phyloP scores from a whole-genome alignment of 2,113 vertebrate genomes.

The Stegastes partitus region DNA sequence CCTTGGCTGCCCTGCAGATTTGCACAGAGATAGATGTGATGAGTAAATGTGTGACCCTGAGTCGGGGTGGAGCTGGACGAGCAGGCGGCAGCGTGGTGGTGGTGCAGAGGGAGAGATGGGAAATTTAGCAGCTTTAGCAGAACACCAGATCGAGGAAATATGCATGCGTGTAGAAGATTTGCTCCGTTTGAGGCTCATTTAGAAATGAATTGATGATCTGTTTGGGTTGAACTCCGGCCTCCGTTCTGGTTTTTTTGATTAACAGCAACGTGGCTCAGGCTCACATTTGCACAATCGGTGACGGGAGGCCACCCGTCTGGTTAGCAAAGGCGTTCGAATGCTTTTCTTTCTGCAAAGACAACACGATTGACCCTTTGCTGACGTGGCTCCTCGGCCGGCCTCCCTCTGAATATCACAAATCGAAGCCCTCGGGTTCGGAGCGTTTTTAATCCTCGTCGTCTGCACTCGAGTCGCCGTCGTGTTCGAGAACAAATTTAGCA shows the following conservation, averaged over 20 bases:
- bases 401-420: neutral
- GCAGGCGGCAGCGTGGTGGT: neutral
- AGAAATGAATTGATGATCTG: no score
- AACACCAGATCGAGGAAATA: no score
- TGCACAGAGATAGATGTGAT: neutral
- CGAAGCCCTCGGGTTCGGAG: neutral
- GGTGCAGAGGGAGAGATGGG: neutral
- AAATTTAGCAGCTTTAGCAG: no score
- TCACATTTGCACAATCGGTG: neutral
- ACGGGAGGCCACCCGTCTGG: neutral
- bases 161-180: no score
- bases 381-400: neutral
- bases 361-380: neutral
- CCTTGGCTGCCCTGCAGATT: neutral
- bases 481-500: neutral
- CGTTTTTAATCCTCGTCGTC: constrained; percentile 1
- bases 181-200: no score
- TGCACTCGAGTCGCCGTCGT: neutral
- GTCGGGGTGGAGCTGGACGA: neutral
- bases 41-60: neutral
- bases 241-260: neutral
- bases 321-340: neutral
- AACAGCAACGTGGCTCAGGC: neutral
- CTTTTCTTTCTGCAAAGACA: neutral
- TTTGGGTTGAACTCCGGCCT: no score